A percentile compares a stretch with the other conserved stretches of the same genome.
Conservation (phyloP, 2,888 invertebrate genomes). For the Phrixothrix hirtus region DNA sequence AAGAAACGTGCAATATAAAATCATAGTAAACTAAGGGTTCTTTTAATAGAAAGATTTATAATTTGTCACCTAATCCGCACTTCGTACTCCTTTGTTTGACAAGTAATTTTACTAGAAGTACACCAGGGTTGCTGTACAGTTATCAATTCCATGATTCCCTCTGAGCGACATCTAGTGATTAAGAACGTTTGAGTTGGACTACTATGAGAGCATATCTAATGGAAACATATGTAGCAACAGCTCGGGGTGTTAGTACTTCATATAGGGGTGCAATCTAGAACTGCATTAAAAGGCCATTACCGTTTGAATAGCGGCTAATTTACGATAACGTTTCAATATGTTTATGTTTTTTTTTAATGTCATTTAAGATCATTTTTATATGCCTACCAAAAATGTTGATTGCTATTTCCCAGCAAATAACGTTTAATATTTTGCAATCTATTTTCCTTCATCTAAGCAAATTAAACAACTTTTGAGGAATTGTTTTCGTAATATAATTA, state of each 20-base stretch:
- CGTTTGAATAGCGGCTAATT: conserved; percentile 51
- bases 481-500: too few species aligned
- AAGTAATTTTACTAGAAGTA: conserved; percentile 20
- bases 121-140: too few species aligned
- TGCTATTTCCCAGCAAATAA: too few species aligned
- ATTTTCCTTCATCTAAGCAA: too few species aligned
- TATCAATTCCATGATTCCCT: too few species aligned
- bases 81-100: conserved; percentile 47
- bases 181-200: conserved; percentile 16
- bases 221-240: conserved; percentile 51
- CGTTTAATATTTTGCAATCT: too few species aligned
- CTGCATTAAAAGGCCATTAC: conserved; percentile 52
- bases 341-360: background rate
- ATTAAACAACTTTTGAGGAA: too few species aligned
- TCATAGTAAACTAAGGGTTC: too few species aligned
- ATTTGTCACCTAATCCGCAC: conserved; percentile 52
- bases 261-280: conserved; percentile 45
- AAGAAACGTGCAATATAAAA: too few species aligned
- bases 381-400: too few species aligned
- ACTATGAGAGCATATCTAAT: conserved; percentile 42
- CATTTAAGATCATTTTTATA: too few species aligned
- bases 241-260: conserved; percentile 38
- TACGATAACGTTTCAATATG: conserved; percentile 24
- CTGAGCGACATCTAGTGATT: too few species aligned
- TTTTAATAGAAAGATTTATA: conserved; percentile 37